Evolutionary conservation across 2,888 invertebrate species (phyloP).

Genomic region (Cheiracanthium punctorium): DNA sequence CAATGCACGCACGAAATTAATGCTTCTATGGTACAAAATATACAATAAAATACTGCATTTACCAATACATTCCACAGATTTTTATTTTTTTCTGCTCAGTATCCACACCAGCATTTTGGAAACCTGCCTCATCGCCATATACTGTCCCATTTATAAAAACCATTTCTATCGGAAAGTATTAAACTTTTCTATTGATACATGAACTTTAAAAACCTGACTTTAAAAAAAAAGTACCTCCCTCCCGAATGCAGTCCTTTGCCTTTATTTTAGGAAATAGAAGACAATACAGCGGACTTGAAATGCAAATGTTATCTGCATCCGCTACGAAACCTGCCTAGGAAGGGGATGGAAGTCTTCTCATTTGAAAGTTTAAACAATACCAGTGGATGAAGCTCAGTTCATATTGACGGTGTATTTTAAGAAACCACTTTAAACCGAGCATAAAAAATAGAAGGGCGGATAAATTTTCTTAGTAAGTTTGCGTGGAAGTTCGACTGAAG

Average conservation of each 20-base stretch:
- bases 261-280: neutral
- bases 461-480: neutral
- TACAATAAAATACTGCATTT: too few relatives aligned
- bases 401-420: conserved; percentile 13
- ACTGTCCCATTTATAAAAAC: neutral
- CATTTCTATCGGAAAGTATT: neutral
- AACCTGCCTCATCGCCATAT: too few relatives aligned
- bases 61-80: too few relatives aligned
- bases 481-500: neutral
- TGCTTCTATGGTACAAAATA: too few relatives aligned
- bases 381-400: neutral
- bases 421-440: neutral
- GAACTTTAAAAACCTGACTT: neutral
- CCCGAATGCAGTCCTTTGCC: neutral
- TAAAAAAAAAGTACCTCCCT: neutral
- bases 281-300: neutral
- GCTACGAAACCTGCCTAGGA: conserved; percentile 7
- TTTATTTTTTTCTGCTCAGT: too few relatives aligned
- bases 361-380: conserved; percentile 67
- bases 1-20: too few relatives aligned
- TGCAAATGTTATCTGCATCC: conserved; percentile 16
- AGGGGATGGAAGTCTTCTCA: conserved; percentile 39
- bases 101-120: too few relatives aligned
- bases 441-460: neutral
- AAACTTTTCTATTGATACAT: neutral